These are phyloP conservation scores for Acyrthosiphon pisum DNA, from an alignment of 1,140 invertebrate species.

Conservation along the genomic window DNA sequence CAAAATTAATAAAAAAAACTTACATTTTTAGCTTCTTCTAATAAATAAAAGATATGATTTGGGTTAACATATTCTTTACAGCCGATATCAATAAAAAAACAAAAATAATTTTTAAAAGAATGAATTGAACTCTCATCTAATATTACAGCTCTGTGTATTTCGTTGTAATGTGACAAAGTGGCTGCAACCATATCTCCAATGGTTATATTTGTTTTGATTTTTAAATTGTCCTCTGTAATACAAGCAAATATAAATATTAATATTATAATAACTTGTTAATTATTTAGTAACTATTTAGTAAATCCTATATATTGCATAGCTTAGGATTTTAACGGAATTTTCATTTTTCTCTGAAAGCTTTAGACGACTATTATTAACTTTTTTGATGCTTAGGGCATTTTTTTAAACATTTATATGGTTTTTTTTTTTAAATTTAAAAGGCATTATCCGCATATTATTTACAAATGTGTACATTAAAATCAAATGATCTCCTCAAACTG, in stretches of 20 bases:
- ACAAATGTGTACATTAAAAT: no score
- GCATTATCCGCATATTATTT: no score
- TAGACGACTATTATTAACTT: no score
- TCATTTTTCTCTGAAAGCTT: no score
- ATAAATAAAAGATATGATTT: not conserved
- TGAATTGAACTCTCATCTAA: not conserved
- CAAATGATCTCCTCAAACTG: no score
- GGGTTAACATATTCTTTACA: not conserved
- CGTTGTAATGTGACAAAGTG: not conserved
- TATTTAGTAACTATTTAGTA: not conserved
- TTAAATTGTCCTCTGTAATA: not conserved
- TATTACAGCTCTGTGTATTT: slow-evolving; percentile 12
- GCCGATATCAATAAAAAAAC: slow-evolving; percentile 14
- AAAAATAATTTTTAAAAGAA: not conserved
- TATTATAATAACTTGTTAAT: not conserved
- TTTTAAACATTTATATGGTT: no score
- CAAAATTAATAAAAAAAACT: slow-evolving; percentile 10
- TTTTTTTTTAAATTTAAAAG: no score
- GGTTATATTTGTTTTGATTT: not conserved
- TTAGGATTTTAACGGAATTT: no score
- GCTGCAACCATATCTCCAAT: slow-evolving; percentile 18
- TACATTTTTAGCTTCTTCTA: slow-evolving; percentile 8
- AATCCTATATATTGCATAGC: no score
- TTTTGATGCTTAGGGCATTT: no score
- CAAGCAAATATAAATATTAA: not conserved